Percentiles rank a stretch among this genome's conserved stretches.
phyloP scores from a whole-genome alignment of 2,113 vertebrate genomes.

The Rhea americana region DNA sequence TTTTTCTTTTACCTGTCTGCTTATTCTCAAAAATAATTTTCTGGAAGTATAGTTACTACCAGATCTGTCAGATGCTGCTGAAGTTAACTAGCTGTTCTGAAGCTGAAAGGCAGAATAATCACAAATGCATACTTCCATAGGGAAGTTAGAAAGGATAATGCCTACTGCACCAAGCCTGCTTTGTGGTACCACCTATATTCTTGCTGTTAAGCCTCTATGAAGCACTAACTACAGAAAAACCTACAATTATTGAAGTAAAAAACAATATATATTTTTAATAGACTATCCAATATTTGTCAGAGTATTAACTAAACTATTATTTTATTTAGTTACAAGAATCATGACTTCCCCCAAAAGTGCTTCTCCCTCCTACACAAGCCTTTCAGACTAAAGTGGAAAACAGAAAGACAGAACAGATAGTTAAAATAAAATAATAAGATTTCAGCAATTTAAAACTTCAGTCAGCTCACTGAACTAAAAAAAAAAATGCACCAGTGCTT shows the following conservation, averaged over 20 bases:
- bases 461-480: not conserved
- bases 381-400: not conserved
- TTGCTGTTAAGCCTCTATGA: not conserved
- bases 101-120: not conserved
- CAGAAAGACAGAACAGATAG: too few relatives aligned
- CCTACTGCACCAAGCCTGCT: not conserved
- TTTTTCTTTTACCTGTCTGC: not conserved
- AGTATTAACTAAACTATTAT: not conserved
- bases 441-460: not conserved
- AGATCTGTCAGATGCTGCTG: not conserved
- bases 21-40: not conserved
- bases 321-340: not conserved
- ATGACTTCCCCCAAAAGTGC: not conserved
- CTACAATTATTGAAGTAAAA: not conserved
- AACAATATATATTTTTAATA: not conserved
- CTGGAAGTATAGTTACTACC: not conserved
- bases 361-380: not conserved
- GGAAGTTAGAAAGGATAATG: not conserved
- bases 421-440: too few relatives aligned
- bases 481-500: not conserved
- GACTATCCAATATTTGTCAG: not conserved
- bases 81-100: not conserved
- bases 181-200: not conserved
- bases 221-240: not conserved
- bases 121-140: rapidly evolving